Evolutionary conservation across 1,140 invertebrate species (phyloP), one percentile per base, ranked within the genome.

Genomic region (Nixonia krombeini): DNA sequence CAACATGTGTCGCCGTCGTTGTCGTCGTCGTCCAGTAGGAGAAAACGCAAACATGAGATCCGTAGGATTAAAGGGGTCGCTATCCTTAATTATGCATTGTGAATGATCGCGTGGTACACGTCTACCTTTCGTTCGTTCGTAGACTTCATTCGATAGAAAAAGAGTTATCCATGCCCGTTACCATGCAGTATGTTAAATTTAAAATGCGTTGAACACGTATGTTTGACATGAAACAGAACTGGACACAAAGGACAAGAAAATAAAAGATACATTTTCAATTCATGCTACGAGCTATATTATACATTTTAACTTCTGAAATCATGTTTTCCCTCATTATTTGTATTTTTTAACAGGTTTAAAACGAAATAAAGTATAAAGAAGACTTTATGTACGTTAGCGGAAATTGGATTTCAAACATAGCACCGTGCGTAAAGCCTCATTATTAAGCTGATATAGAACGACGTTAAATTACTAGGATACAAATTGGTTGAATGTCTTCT

Each of bases 1-100:
- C 61, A 70, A 62, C 56, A 66, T 61, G 49, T 65, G 67, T 65
- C 62, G 55, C 29, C 50, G 59, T 35, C 53, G 37, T 40, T 16
- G 37, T 61, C 47, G 55, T 58, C 42, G 68, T 59, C 44, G 66
- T 53, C 42, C 61, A 38, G 29, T 57, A 56, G 29, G 73, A 77
- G 75, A 77, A 77, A 77, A 78, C 71, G 73, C 73, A 75, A 75
- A 75, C 72, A 74, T 49, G 68, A 74, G 69, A 59, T 61, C 62
- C 62, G 70, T 55, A 63, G 72, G 73, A 78, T 78, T 78, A 75
- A 78, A 75, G 69, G 75, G 75, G 64, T 74, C 68, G 66, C 52
- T 35, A 55, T 72, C 72, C 72, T 78, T 78, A 75, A 78, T 78
- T 78, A 78, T 78, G 73, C 75, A 75, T 75, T 75, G 71, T 73